A percentile compares a stretch with the other conserved stretches of the same genome.
Conservation (phyloP, 2,888 invertebrate genomes). For the Drosophila cracens region DNA sequence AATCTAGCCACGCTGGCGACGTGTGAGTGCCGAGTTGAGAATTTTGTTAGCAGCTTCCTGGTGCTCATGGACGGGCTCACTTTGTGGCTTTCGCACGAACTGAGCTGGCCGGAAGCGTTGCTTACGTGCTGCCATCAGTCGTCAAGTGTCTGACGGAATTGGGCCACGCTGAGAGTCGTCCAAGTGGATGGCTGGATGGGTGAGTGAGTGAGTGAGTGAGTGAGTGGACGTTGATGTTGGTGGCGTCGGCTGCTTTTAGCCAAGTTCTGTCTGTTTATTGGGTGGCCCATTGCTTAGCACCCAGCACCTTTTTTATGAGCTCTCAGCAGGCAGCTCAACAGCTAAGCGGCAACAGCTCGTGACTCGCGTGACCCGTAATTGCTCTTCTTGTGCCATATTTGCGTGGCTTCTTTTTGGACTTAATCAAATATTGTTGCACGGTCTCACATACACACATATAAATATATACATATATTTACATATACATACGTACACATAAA, state of each 20-base stretch:
- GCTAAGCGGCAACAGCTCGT: constrained; percentile 31
- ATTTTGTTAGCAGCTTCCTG: constrained; percentile 70
- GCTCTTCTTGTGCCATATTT: constrained; percentile 62
- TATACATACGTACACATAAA: not conserved
- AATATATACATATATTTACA: constrained; percentile 1
- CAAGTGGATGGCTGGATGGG: constrained; percentile 6
- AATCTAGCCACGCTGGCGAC: constrained; percentile 13
- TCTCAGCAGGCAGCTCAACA: constrained; percentile 10
- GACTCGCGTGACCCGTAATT: constrained; percentile 75
- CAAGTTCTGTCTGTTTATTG: constrained; percentile 63
- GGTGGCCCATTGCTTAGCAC: constrained; percentile 59
- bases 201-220: not conserved
- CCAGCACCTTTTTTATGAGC: constrained; percentile 50
- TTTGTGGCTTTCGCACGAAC: constrained; percentile 34
- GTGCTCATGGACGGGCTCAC: constrained; percentile 14
- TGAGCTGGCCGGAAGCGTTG: constrained; percentile 65
- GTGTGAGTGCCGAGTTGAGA: constrained; percentile 40
- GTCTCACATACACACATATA: constrained; percentile 5
- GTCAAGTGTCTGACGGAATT: constrained; percentile 74
- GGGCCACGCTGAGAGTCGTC: constrained; percentile 57
- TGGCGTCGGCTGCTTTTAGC: constrained; percentile 46
- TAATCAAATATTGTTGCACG: constrained; percentile 71
- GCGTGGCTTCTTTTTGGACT: constrained; percentile 54
- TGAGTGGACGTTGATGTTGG: constrained; percentile 4
- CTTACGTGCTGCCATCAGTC: constrained; percentile 62